Evolutionary conservation across 1,140 invertebrate species (phyloP), one percentile per base, ranked within the genome.

Genomic region (Lepidurus apus): DNA sequence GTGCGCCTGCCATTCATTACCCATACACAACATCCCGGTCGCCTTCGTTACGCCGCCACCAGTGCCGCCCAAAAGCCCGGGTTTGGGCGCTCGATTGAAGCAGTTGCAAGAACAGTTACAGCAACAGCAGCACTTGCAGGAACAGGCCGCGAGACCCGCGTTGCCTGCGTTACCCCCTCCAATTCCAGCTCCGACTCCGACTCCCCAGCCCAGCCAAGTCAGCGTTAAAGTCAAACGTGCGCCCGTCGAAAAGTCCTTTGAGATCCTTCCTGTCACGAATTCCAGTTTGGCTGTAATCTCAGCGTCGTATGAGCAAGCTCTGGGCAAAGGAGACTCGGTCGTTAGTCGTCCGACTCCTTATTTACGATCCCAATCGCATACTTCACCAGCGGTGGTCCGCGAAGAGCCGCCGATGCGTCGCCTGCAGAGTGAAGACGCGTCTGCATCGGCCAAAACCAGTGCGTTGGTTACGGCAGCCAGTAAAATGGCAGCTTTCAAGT

Each of bases 321-420:
- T 21, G 7, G 53, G 17, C 8, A 65, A 65, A 65, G 53, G 21
- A 65, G 21, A 65, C 13, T 13, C 53, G 17, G 8, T 17, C 34
- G 8, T 7, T 26, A 77, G n/a, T 42, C 44, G 76, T 21, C 45
- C 10, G 8, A 42, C 10, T 13, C 24, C 34, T 42, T 43, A 42
- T 26, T 75, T 42, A 11, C 74, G 74, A n/a, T 43, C 34, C 21
- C 34, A 75, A 53, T 65, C 76, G 43, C 42, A 53, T n/a, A 43
- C 17, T 17, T 6, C 73, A 17, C 47, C n/a, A 10, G 73, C 10
- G 13, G 26, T 43, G 42, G 45, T 74, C 65, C 73, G 26, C 21
- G 44, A 45, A 34, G 34, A 42, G 13, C 84, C 1, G 81, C 77
- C 42, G 80, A 79, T 77, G 47, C 81, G 44, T 80, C 80, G 65